Base-by-base conservation (phyloP, 2,797 vertebrate genomes). In the Dromococcyx pavoninus region DNA sequence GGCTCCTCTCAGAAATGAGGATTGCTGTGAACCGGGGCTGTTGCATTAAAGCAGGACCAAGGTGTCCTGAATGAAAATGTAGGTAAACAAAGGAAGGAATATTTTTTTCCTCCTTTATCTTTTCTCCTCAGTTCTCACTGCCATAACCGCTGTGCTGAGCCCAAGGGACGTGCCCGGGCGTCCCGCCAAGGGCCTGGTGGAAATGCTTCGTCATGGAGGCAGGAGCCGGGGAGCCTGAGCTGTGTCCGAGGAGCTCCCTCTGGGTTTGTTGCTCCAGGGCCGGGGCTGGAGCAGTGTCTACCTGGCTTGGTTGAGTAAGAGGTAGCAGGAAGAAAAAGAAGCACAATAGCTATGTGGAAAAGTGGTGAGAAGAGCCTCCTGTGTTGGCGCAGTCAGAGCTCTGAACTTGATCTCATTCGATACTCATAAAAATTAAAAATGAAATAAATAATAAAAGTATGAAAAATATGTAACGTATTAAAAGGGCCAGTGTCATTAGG, bases 21-120 rank as follows among this genome's bases (percentile, higher is more conserved):
- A 4, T 2, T 11, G 0, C 62, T 8, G 33, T 22, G 21, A 3
- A 13, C 17, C 0, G 25, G 17, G 35, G 25, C 4, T 0, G 1
- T 9, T 0, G 30, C 13, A 2, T 14, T 24, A 3, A 44, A 24
- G 37, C n/a, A 54, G n/a, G 23, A 33, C 21, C 17, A 6, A 4
- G 1, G 39, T 5, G 16, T 25, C 11, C 3, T 33, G 60, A 50
- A 58, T 7, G 18, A 50, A 71, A 65, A 13, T 2, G 5, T 10
- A 9, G 9, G 13, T 25, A 44, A 22, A 43, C 0, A 1, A 53
- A 23, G 10, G 35, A n/a, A 51, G 17, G 44, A 46, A 22, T 46
- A 24, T 5, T 1, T 28, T 57, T 35, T 32, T 13, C 15, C 48
- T 33, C 25, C 35, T 87, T 57, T 64, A 21, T 27, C 21, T 35